Conservation (phyloP, 2,888 invertebrate genomes). For the Dynastes maya region DNA sequence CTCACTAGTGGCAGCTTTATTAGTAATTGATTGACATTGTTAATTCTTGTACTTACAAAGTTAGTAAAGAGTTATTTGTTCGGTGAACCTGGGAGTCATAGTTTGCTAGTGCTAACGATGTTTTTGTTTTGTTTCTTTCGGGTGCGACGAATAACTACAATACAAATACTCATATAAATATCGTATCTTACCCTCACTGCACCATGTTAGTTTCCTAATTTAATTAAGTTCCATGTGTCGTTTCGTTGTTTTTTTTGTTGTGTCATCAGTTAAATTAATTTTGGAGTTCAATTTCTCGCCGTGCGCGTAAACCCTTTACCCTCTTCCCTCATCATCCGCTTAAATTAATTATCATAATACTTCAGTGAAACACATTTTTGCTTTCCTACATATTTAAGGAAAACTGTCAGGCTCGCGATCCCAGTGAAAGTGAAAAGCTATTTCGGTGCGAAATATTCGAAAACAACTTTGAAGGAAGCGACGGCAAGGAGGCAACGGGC, state of each 20-base stretch:
- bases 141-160: too few species aligned
- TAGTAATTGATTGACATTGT: too few species aligned
- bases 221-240: slow-evolving; percentile 25
- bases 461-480: slow-evolving; percentile 38
- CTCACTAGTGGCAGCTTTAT: too few species aligned
- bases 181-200: too few species aligned
- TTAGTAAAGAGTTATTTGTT: too few species aligned
- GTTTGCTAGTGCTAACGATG: too few species aligned
- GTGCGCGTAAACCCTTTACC: slow-evolving; percentile 4
- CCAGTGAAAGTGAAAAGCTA: slow-evolving; percentile 39
- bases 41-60: too few species aligned
- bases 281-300: slow-evolving; percentile 10
- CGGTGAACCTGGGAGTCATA: too few species aligned
- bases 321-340: background rate
- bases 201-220: background rate
- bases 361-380: slow-evolving; percentile 35
- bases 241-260: slow-evolving; percentile 23
- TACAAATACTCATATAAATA: too few species aligned
- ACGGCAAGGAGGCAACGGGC: slow-evolving; percentile 32
- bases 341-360: slow-evolving; percentile 46
- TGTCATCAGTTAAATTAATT: slow-evolving; percentile 36
- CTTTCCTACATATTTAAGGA: slow-evolving; percentile 35
- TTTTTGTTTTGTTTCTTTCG: too few species aligned
- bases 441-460: slow-evolving; percentile 43
- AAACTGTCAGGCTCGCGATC: slow-evolving; percentile 21